Evolutionary conservation across 2,797 vertebrate genomes (phyloP), one percentile per base, ranked within the genome.

Genomic region (Falco novaeseelandiae): DNA sequence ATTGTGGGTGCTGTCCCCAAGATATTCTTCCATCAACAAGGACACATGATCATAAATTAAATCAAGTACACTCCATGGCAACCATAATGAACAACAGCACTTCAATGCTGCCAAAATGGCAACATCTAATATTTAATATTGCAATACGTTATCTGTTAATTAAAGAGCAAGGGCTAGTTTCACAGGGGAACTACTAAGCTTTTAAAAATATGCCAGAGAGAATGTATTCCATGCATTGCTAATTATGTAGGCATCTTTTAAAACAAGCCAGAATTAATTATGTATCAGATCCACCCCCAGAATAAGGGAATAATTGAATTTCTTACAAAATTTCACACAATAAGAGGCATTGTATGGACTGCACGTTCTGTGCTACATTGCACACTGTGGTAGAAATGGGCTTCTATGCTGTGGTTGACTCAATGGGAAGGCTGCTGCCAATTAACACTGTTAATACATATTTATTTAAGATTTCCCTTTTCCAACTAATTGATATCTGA

Each of bases 401-500:
- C 52, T 96, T 86, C 79, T 72, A 30, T 29, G 27, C 25, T 66
- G 69, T 84, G 79, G 44, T 87, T 48, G 71, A 55, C 71, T 95
- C 79, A 63, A 9, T 69, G 76, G 26, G 14, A 76, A 94, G 71
- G 38, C 83, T 94, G 78, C 51, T 93, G 91, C 73, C 95, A 95
- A 96, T 97, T 97, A 97, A 73, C 80, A 80, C 65, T 58, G 34
- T 63, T 93, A 96, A 93, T 94, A 96, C 97, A 94, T 40, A 71
- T 77, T 96, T 97, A 96, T 96, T 95, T 93, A 98, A 96, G 94
- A 87, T 88, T 92, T 96, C 83, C 93, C 48, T 67, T 92, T 96
- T 71, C 76, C 25, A 95, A 86, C 76, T 96, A 96, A 96, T 94
- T 96, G 84, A 92, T 95, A 96, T 90, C 86, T 95, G 92, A 97